Percentiles rank a stretch among this genome's conserved stretches.
phyloP scores from a whole-genome alignment of 2,888 invertebrate species.

The Bellardia pandia region DNA sequence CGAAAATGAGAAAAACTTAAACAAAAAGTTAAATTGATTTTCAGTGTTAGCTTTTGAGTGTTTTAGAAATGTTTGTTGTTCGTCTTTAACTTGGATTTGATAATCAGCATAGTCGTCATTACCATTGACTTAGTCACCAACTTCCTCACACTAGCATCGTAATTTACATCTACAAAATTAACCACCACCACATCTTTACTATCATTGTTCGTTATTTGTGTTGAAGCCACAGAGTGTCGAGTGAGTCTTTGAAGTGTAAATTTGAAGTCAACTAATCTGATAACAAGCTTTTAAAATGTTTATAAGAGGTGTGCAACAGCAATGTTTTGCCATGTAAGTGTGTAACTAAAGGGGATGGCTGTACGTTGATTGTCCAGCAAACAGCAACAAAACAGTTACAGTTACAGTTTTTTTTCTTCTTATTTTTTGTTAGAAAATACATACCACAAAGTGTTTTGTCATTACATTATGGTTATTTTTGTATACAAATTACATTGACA shows the following conservation, averaged over 20 bases:
- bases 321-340: not conserved
- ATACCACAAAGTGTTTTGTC: slow-evolving; percentile 23
- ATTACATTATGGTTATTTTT: not conserved
- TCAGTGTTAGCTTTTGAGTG: slow-evolving; percentile 73
- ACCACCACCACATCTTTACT: not conserved
- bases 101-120: slow-evolving; percentile 39
- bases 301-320: slow-evolving; percentile 16
- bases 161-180: slow-evolving; percentile 21
- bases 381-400: slow-evolving; percentile 36
- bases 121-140: slow-evolving; percentile 29
- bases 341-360: not conserved
- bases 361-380: slow-evolving; percentile 10
- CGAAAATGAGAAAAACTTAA: slow-evolving; percentile 51
- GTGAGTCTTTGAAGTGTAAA: slow-evolving; percentile 58
- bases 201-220: slow-evolving; percentile 2
- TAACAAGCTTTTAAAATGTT: slow-evolving; percentile 51
- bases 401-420: not conserved
- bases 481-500: slow-evolving; percentile 3
- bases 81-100: slow-evolving; percentile 26
- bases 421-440: not conserved
- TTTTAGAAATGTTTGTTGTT: slow-evolving; percentile 48
- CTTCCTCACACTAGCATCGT: not conserved
- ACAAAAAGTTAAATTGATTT: slow-evolving; percentile 75
- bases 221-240: slow-evolving; percentile 17
- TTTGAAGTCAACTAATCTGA: slow-evolving; percentile 60